phyloP scores from a whole-genome alignment of 2,888 invertebrate genomes.

The Lasioglossum pauxillum region DNA sequence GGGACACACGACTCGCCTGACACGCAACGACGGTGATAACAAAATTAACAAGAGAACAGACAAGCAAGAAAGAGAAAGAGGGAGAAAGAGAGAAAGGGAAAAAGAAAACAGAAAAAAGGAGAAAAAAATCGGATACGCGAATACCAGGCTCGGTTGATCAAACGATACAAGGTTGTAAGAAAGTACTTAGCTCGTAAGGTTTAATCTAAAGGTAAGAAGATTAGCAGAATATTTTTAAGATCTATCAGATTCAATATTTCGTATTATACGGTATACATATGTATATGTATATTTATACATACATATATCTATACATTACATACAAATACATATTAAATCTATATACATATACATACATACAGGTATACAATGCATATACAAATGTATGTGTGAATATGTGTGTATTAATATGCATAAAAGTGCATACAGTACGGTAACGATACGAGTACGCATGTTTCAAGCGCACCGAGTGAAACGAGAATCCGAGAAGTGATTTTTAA shows the following conservation, averaged over 20 bases:
- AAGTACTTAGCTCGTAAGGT: constrained; percentile 82
- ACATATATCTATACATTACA: constrained; percentile 58
- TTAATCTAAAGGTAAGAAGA: constrained; percentile 74
- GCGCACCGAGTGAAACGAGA: constrained; percentile 54
- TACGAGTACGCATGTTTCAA: constrained; percentile 13
- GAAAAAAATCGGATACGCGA: constrained; percentile 37
- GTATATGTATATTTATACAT: constrained; percentile 67
- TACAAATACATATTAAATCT: constrained; percentile 57
- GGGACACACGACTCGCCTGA: constrained; percentile 18
- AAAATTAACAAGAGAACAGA: not conserved
- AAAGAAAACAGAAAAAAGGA: not conserved
- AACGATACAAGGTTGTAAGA: constrained; percentile 83
- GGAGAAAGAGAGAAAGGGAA: not conserved
- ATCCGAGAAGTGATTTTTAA: constrained; percentile 61
- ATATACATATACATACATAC: constrained; percentile 58
- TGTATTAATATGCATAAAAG: not conserved
- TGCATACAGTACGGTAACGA: not conserved
- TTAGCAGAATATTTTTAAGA: constrained; percentile 83
- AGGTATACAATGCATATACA: constrained; percentile 51
- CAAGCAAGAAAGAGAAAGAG: not conserved
- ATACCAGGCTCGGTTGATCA: constrained; percentile 68
- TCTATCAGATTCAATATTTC: constrained; percentile 82
- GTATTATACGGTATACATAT: constrained; percentile 75
- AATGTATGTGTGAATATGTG: constrained; percentile 54
- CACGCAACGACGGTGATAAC: constrained; percentile 57